A percentile compares a stretch with the other conserved stretches of the same genome.
These are phyloP conservation scores for Drosophila nigrodunni DNA, from an alignment of 1,140 invertebrate genomes.

Conservation along the genomic window DNA sequence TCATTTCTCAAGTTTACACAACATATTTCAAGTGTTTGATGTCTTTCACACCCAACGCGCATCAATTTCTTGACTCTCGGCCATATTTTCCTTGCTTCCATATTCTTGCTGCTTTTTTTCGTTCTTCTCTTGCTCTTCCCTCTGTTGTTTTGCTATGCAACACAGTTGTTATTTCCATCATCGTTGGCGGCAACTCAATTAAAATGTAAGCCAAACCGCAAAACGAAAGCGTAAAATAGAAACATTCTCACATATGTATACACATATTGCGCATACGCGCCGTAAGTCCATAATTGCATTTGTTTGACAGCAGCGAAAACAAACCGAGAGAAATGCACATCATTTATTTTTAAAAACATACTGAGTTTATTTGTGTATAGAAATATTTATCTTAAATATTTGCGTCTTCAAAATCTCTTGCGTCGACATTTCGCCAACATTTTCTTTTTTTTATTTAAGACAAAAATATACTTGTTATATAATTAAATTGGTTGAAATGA, in stretches of 20 bases:
- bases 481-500: no score
- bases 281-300: slow-evolving; percentile 78
- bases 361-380: background rate
- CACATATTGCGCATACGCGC: slow-evolving; percentile 73
- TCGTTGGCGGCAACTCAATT: slow-evolving; percentile 64
- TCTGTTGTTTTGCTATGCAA: background rate
- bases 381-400: background rate
- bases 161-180: background rate
- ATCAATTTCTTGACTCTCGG: slow-evolving; percentile 64
- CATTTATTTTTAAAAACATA: background rate
- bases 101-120: background rate
- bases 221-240: slow-evolving; percentile 22
- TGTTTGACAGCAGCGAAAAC: slow-evolving; percentile 55
- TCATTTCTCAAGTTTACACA: slow-evolving; percentile 81
- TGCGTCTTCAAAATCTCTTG: slow-evolving; percentile 24
- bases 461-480: background rate
- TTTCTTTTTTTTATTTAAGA: background rate
- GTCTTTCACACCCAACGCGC: slow-evolving; percentile 75
- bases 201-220: slow-evolving; percentile 67
- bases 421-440: slow-evolving; percentile 21
- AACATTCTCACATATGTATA: slow-evolving; percentile 57
- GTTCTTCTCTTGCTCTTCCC: background rate
- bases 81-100: slow-evolving; percentile 22
- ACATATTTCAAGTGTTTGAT: slow-evolving; percentile 81
- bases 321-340: background rate